These are phyloP conservation scores for Hyposoter didymator DNA, from an alignment of 2,888 invertebrate species.

Conservation along the genomic window DNA sequence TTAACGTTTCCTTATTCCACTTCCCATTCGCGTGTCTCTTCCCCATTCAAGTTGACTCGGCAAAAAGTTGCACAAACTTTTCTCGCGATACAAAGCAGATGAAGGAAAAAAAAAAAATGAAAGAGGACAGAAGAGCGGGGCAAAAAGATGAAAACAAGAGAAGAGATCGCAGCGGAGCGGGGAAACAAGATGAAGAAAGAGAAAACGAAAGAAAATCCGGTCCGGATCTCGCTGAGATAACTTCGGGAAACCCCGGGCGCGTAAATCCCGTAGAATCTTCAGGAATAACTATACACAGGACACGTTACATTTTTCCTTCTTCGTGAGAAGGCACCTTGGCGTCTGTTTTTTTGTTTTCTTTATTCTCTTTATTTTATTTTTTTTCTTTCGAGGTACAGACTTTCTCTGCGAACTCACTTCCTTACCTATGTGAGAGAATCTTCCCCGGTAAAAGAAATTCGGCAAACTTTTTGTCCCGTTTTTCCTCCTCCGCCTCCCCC, in stretches of 20 bases:
- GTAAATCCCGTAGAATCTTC: constrained; percentile 56
- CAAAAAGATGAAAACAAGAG: constrained; percentile 24
- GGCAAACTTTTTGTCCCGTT: constrained; percentile 36
- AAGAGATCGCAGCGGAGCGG: constrained; percentile 29
- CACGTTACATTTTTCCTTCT: constrained; percentile 35
- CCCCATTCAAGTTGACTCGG: constrained; percentile 2
- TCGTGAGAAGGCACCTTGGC: constrained; percentile 19
- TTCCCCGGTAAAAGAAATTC: constrained; percentile 33
- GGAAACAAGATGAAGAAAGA: constrained; percentile 42
- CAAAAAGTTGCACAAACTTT: constrained; percentile 48
- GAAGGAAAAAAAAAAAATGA: constrained; percentile 6
- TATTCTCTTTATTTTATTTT: not conserved
- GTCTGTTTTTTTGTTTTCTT: constrained; percentile 30
- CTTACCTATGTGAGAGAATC: constrained; percentile 13
- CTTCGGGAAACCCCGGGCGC: constrained; percentile 41
- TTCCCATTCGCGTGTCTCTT: not conserved
- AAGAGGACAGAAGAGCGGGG: not conserved
- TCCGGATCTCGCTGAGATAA: constrained; percentile 52
- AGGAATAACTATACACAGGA: constrained; percentile 49
- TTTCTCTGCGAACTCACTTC: constrained; percentile 35
- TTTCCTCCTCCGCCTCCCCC: not conserved
- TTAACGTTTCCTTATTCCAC: constrained; percentile 20
- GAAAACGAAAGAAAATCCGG: constrained; percentile 54
- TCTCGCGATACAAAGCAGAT: constrained; percentile 30
- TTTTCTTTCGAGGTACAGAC: constrained; percentile 10